phyloP scores from a whole-genome alignment of 2,797 vertebrate species.

The Mus spretus region DNA sequence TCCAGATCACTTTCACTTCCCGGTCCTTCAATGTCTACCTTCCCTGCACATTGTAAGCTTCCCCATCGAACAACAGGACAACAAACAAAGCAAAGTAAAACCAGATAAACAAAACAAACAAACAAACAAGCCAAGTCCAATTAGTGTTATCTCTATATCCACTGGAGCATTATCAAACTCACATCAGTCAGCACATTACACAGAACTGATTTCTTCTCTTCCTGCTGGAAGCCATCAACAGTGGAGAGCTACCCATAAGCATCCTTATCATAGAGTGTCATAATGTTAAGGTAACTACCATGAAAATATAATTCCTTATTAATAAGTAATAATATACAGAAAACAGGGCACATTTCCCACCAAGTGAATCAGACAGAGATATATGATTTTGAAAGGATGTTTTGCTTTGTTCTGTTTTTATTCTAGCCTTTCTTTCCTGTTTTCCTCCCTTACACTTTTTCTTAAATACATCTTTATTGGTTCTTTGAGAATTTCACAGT shows the following conservation, averaged over 20 bases:
- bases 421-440: not conserved
- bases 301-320: not conserved
- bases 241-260: not conserved
- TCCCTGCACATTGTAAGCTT: not conserved
- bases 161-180: not conserved
- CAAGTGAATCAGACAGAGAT: not conserved
- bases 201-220: not conserved
- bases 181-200: not conserved
- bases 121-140: not conserved
- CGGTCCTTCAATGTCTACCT: not conserved
- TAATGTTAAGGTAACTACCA: not conserved
- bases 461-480: not conserved
- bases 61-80: not conserved
- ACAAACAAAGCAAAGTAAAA: not conserved
- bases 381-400: not conserved
- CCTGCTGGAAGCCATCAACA: not conserved
- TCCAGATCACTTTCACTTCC: not conserved
- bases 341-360: not conserved
- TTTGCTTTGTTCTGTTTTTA: not conserved
- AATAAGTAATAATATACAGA: conserved; percentile 7
- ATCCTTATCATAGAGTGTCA: not conserved
- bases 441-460: not conserved
- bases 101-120: not conserved
- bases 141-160: not conserved
- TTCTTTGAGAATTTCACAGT: not conserved